A percentile compares a stretch with the other conserved stretches of the same genome.
These are phyloP conservation scores for Ypsolopha sequella DNA, from an alignment of 2,888 invertebrate species.

Conservation along the genomic window DNA sequence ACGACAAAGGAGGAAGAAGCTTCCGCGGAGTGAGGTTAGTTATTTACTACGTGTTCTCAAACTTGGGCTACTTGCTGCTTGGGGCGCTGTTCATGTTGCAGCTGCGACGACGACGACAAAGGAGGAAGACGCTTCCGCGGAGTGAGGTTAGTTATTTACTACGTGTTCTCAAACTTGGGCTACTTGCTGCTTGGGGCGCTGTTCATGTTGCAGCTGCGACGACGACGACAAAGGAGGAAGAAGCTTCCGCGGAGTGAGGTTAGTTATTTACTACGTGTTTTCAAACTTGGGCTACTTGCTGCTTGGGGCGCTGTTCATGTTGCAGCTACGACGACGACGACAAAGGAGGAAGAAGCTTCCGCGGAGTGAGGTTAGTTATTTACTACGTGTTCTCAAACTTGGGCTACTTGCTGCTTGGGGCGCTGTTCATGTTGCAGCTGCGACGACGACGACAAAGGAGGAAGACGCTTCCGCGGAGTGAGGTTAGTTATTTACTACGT, in stretches of 20 bases:
- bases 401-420: conserved; percentile 85
- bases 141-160: conserved; percentile 80
- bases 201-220: conserved; percentile 77
- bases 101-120: conserved; percentile 49
- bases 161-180: conserved; percentile 87
- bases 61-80: conserved; percentile 85
- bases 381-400: conserved; percentile 91
- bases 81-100: conserved; percentile 84
- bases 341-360: conserved; percentile 8
- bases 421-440: conserved; percentile 82
- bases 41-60: conserved; percentile 91
- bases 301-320: conserved; percentile 83
- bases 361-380: conserved; percentile 70
- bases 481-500: conserved; percentile 87
- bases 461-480: conserved; percentile 1
- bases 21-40: conserved; percentile 74
- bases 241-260: conserved; percentile 4
- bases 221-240: conserved; percentile 21
- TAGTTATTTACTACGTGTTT: conserved; percentile 90
- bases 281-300: conserved; percentile 88
- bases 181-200: conserved; percentile 85
- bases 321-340: conserved; percentile 68
- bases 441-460: conserved; percentile 26
- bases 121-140: conserved; percentile 7
- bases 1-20: conserved; percentile 10